These are phyloP conservation scores for Gracilinanus agilis DNA, from an alignment of 2,113 vertebrate genomes.

Conservation along the genomic window DNA sequence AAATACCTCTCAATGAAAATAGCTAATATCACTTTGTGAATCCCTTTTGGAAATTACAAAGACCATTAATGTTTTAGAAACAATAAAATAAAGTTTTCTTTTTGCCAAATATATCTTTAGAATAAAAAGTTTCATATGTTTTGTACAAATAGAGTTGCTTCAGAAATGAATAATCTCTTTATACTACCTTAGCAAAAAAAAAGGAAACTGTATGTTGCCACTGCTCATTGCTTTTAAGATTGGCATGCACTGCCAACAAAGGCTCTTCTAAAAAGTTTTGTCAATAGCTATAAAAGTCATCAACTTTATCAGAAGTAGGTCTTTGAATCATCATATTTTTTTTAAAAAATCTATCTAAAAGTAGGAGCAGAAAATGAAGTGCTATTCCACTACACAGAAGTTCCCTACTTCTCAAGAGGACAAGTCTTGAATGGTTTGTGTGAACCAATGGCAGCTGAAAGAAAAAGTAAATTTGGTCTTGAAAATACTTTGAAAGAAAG, in stretches of 20 bases:
- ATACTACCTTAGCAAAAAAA: background rate
- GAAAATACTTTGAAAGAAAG: background rate
- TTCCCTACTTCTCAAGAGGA: background rate
- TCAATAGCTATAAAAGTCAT: too few relatives aligned
- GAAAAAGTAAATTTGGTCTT: background rate
- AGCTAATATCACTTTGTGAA: background rate
- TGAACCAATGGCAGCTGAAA: background rate
- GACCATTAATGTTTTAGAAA: background rate
- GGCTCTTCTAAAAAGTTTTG: too few relatives aligned
- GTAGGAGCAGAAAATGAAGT: background rate
- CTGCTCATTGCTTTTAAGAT: too few relatives aligned
- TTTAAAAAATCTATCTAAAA: too few relatives aligned
- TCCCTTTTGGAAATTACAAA: background rate
- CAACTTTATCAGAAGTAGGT: too few relatives aligned
- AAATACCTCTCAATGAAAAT: background rate
- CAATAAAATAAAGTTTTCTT: too few relatives aligned
- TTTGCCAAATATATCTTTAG: background rate
- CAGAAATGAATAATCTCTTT: background rate
- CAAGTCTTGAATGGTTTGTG: background rate
- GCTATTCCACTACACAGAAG: background rate
- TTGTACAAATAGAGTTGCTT: background rate
- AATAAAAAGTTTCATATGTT: background rate
- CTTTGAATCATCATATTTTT: too few relatives aligned
- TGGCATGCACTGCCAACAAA: too few relatives aligned
- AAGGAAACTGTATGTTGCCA: background rate